Evolutionary conservation across 1,140 invertebrate genomes (phyloP).

Genomic region (Cardiocondyla obscurior): DNA sequence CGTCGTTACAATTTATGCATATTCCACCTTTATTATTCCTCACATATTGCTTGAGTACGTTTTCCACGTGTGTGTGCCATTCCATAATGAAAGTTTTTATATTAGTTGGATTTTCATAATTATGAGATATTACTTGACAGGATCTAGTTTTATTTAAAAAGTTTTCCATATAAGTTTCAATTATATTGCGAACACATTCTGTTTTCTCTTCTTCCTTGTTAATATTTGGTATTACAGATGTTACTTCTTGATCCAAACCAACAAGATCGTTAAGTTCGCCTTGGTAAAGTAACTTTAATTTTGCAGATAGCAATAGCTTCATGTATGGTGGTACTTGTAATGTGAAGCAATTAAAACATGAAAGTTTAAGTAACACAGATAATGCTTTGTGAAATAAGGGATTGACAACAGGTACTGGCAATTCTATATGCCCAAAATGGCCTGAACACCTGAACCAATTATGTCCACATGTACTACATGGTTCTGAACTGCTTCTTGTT

Average conservation of each 20-base stretch:
- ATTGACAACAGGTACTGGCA: slow-evolving; percentile 96
- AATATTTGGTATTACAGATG: slow-evolving; percentile 1
- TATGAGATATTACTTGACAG: slow-evolving; percentile 8
- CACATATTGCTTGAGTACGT: slow-evolving; percentile 85
- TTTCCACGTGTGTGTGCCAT: slow-evolving; percentile 86
- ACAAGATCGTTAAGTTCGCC: slow-evolving; percentile 90
- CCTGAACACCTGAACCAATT: slow-evolving; percentile 91
- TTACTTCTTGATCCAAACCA: slow-evolving; percentile 85
- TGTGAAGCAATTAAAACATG: slow-evolving; percentile 89
- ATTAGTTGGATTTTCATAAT: slow-evolving; percentile 40
- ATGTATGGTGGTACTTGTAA: slow-evolving; percentile 88
- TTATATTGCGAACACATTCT: slow-evolving; percentile 68
- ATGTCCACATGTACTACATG: slow-evolving; percentile 93
- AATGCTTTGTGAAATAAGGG: slow-evolving; percentile 94
- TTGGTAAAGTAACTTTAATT: slow-evolving; percentile 90
- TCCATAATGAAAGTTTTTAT: slow-evolving; percentile 87
- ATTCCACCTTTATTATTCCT: slow-evolving; percentile 67
- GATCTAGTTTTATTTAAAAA: slow-evolving; percentile 68
- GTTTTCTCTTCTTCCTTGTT: slow-evolving; percentile 40
- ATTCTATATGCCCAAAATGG: slow-evolving; percentile 97
- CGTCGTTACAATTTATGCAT: slow-evolving; percentile 87
- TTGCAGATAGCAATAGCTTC: slow-evolving; percentile 88
- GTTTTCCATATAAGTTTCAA: slow-evolving; percentile 72
- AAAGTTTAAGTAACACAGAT: slow-evolving; percentile 87
- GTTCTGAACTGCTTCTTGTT: slow-evolving; percentile 85